Evolutionary conservation across 2,797 vertebrate genomes (phyloP).

Genomic region (Neosilurus hyrtlii): DNA sequence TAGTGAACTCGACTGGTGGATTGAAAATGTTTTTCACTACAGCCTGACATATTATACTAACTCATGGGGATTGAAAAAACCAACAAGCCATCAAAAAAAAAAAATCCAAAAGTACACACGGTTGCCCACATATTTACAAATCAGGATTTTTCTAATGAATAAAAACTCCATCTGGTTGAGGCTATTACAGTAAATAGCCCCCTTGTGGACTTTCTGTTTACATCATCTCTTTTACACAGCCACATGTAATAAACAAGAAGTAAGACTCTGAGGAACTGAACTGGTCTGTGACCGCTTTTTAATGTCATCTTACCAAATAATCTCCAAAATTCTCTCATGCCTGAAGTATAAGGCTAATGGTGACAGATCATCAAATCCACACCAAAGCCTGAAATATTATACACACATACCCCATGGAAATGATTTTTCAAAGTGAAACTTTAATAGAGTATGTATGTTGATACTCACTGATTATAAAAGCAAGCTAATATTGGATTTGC

Average conservation of each 20-base stretch:
- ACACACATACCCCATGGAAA: not conserved
- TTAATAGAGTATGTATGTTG: not conserved
- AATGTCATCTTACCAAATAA: not conserved
- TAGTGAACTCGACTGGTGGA: not conserved
- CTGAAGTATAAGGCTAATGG: not conserved
- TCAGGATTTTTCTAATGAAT: conserved; percentile 13
- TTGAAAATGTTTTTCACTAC: not conserved
- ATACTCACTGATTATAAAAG: not conserved
- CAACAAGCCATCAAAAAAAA: not conserved
- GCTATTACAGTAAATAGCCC: conserved; percentile 26
- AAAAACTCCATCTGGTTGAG: conserved; percentile 25
- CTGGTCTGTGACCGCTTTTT: not conserved
- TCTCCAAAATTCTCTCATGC: not conserved
- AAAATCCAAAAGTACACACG: not conserved
- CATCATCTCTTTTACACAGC: not conserved
- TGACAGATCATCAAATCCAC: conserved; percentile 26
- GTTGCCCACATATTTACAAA: conserved; percentile 3
- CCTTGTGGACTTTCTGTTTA: conserved; percentile 17
- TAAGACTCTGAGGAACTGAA: conserved; percentile 19
- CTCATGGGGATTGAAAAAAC: not conserved
- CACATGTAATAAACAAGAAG: not conserved
- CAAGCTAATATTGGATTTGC: not conserved
- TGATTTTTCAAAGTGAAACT: not conserved
- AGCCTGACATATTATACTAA: conserved; percentile 9
- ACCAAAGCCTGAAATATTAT: not conserved